Conservation (phyloP, 2,888 invertebrate genomes). For the Andrena flavipes region DNA sequence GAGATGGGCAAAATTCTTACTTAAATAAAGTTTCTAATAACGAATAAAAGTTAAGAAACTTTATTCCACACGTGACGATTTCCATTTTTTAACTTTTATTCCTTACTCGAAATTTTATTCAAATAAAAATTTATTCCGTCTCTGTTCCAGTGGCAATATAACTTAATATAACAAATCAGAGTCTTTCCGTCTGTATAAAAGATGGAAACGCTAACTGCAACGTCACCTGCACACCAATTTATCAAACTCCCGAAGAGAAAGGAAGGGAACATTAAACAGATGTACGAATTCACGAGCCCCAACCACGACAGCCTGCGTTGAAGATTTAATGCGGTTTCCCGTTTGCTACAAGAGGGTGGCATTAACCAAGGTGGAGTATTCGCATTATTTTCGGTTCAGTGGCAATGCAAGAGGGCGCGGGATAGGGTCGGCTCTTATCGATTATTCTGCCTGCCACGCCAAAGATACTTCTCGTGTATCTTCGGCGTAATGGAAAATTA, state of each 20-base stretch:
- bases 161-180: too few relatives aligned
- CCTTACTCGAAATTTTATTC: too few relatives aligned
- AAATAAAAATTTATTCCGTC: too few relatives aligned
- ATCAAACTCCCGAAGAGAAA: neutral
- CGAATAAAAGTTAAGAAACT: too few relatives aligned
- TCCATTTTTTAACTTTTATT: too few relatives aligned
- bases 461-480: slow-evolving; percentile 67
- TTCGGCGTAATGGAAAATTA: slow-evolving; percentile 57
- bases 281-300: neutral
- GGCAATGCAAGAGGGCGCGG: slow-evolving; percentile 61
- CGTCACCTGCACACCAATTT: neutral
- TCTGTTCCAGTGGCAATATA: too few relatives aligned
- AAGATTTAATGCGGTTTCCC: slow-evolving; percentile 43
- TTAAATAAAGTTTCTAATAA: too few relatives aligned
- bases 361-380: slow-evolving; percentile 52
- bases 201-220: too few relatives aligned
- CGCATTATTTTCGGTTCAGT: slow-evolving; percentile 71
- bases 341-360: slow-evolving; percentile 49
- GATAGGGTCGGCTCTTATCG: slow-evolving; percentile 67
- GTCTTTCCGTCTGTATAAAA: too few relatives aligned
- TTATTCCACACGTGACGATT: too few relatives aligned
- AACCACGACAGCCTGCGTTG: neutral
- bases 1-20: too few relatives aligned
- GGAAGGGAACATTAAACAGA: neutral
- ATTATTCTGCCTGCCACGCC: slow-evolving; percentile 61